These are phyloP conservation scores for Trematocara zebra DNA, from an alignment of 2,113 vertebrate species.

Conservation along the genomic window DNA sequence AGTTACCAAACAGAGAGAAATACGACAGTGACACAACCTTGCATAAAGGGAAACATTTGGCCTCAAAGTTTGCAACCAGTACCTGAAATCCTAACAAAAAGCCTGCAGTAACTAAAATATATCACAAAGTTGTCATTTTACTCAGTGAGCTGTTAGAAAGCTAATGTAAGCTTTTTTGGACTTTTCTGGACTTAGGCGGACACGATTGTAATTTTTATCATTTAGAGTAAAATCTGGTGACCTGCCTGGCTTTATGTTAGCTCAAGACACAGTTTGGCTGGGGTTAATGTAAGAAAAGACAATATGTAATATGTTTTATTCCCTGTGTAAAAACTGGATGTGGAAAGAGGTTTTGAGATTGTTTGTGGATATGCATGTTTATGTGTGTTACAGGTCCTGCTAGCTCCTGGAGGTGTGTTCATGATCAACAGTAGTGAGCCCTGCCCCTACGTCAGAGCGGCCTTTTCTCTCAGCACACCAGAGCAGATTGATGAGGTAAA, in stretches of 20 bases:
- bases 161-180: background rate
- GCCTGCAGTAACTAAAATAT: background rate
- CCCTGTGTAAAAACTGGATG: background rate
- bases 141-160: background rate
- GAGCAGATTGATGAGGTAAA: slow-evolving; percentile 85
- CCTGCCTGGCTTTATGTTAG: background rate
- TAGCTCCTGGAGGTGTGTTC: slow-evolving; percentile 85
- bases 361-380: background rate
- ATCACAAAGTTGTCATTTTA: background rate
- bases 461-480: slow-evolving; percentile 83
- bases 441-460: slow-evolving; percentile 81
- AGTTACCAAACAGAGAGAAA: background rate
- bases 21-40: background rate
- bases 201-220: background rate
- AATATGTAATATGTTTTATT: background rate
- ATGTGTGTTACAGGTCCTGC: slow-evolving; percentile 74
- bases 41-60: background rate
- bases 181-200: background rate
- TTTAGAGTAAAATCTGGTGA: background rate
- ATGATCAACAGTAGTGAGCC: slow-evolving; percentile 75
- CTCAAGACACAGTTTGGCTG: background rate
- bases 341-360: background rate
- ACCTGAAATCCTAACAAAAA: background rate
- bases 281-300: background rate
- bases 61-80: background rate